phyloP scores from a whole-genome alignment of 2,113 vertebrate species.

The Menidia beryllina region DNA sequence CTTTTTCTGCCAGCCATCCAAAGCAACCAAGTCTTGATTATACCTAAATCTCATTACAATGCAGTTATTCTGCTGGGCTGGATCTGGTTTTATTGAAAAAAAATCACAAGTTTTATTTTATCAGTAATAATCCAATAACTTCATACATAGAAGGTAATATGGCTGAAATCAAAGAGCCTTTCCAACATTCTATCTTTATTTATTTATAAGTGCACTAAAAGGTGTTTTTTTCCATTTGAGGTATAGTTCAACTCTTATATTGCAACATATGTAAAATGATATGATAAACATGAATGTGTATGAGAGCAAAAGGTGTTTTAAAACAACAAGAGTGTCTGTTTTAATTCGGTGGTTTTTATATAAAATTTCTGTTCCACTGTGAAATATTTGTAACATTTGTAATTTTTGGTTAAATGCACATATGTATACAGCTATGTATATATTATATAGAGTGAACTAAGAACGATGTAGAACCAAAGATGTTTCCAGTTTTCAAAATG shows the following conservation, averaged over 20 bases:
- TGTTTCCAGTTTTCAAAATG: conserved; percentile 44
- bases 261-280: conserved; percentile 10
- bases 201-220: conserved; percentile 53
- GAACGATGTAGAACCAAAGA: conserved; percentile 48
- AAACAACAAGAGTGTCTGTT: conserved; percentile 15
- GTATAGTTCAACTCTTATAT: conserved; percentile 22
- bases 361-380: conserved; percentile 43
- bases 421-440: conserved; percentile 54
- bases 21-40: background rate
- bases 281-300: conserved; percentile 17
- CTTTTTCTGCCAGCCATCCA: background rate
- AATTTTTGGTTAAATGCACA: conserved; percentile 56
- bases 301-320: background rate
- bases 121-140: background rate
- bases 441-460: conserved; percentile 39
- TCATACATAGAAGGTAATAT: conserved; percentile 31
- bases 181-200: conserved; percentile 26
- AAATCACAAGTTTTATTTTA: background rate
- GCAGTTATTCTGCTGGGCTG: background rate
- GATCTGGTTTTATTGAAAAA: background rate
- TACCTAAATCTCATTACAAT: background rate
- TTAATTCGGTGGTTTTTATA: conserved; percentile 55
- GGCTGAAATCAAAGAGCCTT: conserved; percentile 37
- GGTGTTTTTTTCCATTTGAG: conserved; percentile 6
- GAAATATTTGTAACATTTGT: conserved; percentile 63